A percentile compares a stretch with the other conserved stretches of the same genome.
Evolutionary conservation across 2,797 vertebrate genomes (phyloP).

Genomic region (Tapera naevia): DNA sequence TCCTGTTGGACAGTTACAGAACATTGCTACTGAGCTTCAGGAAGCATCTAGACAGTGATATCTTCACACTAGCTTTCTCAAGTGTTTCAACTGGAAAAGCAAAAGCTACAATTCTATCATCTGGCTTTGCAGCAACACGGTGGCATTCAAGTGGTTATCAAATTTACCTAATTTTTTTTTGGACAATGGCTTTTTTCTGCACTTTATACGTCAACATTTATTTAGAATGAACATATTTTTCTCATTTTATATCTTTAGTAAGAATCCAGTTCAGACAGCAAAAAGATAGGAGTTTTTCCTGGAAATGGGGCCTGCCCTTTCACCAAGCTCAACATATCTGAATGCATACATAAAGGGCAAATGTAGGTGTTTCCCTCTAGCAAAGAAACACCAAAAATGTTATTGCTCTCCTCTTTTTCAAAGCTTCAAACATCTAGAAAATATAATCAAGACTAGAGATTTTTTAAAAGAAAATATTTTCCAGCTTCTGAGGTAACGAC

Average conservation of each 20-base stretch:
- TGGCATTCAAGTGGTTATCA: neutral
- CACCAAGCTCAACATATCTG: neutral
- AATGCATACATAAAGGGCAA: neutral
- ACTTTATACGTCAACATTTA: neutral
- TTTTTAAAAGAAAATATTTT: neutral
- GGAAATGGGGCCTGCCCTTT: neutral
- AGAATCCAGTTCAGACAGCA: neutral
- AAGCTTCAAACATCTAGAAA: neutral
- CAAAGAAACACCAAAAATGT: neutral
- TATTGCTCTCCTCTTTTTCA: neutral
- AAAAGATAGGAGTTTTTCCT: neutral
- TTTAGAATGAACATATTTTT: neutral
- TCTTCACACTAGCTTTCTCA: neutral
- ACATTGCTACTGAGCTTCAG: neutral
- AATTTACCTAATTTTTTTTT: neutral
- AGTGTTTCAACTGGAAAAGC: neutral
- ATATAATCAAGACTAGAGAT: neutral
- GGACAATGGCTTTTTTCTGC: neutral
- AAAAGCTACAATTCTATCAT: neutral
- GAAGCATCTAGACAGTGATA: neutral
- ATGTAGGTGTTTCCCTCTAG: neutral
- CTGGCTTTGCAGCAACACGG: neutral
- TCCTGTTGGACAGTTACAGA: neutral
- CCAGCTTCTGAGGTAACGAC: neutral
- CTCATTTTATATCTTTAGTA: neutral